Base-by-base conservation (phyloP, 2,888 invertebrate genomes). In the Drosophila hawaiiensis region DNA sequence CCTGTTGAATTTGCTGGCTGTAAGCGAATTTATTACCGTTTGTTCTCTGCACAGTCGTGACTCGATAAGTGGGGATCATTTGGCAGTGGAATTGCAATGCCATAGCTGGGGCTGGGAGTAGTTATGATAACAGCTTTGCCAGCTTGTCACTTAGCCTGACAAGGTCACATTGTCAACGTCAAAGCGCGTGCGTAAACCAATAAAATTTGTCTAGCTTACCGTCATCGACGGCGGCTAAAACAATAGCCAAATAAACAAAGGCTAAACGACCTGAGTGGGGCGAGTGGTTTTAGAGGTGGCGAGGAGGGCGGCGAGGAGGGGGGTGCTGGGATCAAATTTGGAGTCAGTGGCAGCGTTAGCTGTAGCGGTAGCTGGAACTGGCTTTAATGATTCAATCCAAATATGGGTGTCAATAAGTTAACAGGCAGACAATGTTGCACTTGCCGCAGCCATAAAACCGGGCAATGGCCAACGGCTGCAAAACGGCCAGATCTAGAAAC, bases 361-460 rank as follows among this genome's bases (percentile, higher is more conserved):
- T 55, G 37, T 56, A 56, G 58, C 58, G 58, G 58, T 58, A 70
- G 73, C 68, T 69, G 71, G 83, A 83, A 84, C 88, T 83, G 83
- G 84, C 87, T 87, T 85, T 88, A 88, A 89, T 88, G 88, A 88
- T 88, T 88, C 88, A 87, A 89, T 88, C 89, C 88, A 87, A 89
- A 89, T 88, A 88, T 88, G 88, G 88, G 87, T 88, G 88, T 83
- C 88, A 88, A 88, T 88, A 88, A 85, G 89, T 88, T 88, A 87
- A 87, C 85, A 87, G 88, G 82, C 85, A 87, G 85, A 87, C 88
- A 89, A 87, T 75, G 88, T 89, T 87, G 88, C 88, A 88, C 89
- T 88, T 88, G 88, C 87, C 79, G 78, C 83, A 78, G 76, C 88
- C 87, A 89, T 86, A 86, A 86, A 81, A 76, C 74, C 68, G 65